Evolutionary conservation across 1,140 invertebrate genomes (phyloP).

Genomic region (Pogonomyrmex californicus): DNA sequence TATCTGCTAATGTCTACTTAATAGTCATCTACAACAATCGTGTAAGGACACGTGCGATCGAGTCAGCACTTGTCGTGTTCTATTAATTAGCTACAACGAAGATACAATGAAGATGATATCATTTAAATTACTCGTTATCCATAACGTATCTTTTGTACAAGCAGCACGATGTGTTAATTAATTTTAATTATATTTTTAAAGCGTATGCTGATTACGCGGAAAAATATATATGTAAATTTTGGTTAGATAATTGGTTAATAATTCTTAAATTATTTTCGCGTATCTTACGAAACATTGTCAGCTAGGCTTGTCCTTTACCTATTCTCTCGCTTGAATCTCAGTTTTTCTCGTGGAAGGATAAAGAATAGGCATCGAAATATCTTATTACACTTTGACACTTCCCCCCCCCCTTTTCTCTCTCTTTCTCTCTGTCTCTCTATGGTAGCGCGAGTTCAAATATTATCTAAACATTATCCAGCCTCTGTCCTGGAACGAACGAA

Average conservation of each 20-base stretch:
- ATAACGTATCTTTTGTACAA: background rate
- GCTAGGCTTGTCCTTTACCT: background rate
- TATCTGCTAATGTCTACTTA: slow-evolving; percentile 25
- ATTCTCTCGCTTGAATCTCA: background rate
- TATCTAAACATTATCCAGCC: background rate
- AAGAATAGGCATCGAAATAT: slow-evolving; percentile 25
- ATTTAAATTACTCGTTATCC: background rate
- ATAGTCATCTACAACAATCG: background rate
- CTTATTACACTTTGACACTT: slow-evolving; percentile 23
- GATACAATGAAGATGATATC: slow-evolving; percentile 5
- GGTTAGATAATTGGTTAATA: background rate
- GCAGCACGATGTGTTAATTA: background rate
- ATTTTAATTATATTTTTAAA: background rate
- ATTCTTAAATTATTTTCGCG: slow-evolving; percentile 1
- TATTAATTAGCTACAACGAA: slow-evolving; percentile 27
- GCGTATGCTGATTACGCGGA: background rate
- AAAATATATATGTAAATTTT: background rate
- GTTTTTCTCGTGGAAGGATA: slow-evolving; percentile 25
- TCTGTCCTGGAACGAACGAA: background rate
- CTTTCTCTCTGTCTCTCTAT: background rate
- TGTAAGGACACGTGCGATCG: slow-evolving; percentile 4
- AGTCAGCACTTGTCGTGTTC: background rate
- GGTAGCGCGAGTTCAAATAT: slow-evolving; percentile 48
- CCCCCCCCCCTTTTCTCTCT: background rate
- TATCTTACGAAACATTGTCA: background rate